Percentiles rank a stretch among this genome's conserved stretches.
phyloP scores from a whole-genome alignment of 2,797 vertebrate genomes.

The Rhincodon typus region DNA sequence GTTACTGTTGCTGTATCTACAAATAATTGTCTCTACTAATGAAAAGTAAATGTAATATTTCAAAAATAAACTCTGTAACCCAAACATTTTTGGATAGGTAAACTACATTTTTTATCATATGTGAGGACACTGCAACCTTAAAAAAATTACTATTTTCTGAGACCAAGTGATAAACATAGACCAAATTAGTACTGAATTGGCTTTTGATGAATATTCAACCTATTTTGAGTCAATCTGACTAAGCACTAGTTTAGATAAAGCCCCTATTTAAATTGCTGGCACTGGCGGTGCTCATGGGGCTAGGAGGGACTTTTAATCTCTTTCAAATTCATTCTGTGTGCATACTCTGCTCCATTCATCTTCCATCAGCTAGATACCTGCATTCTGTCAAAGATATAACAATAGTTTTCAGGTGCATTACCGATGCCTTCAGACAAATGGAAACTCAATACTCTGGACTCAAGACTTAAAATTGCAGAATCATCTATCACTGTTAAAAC shows the following conservation, averaged over 20 bases:
- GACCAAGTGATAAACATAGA: background rate
- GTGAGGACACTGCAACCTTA: background rate
- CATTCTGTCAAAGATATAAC: background rate
- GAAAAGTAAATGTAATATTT: background rate
- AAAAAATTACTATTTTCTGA: background rate
- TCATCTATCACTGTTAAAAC: constrained; percentile 17
- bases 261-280: background rate
- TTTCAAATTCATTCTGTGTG: background rate
- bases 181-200: background rate
- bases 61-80: background rate
- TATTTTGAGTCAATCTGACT: background rate
- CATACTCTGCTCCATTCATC: background rate
- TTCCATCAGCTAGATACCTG: background rate
- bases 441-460: constrained; percentile 10
- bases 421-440: background rate
- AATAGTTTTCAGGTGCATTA: constrained; percentile 24
- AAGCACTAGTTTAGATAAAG: too few relatives aligned
- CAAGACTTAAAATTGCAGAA: background rate
- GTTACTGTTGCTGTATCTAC: background rate
- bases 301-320: too few relatives aligned
- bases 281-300: background rate
- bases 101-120: background rate
- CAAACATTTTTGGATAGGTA: background rate
- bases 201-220: background rate
- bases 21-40: background rate